These are phyloP conservation scores for Catamblyrhynchus diadema DNA, from an alignment of 2,797 vertebrate species.

Conservation along the genomic window DNA sequence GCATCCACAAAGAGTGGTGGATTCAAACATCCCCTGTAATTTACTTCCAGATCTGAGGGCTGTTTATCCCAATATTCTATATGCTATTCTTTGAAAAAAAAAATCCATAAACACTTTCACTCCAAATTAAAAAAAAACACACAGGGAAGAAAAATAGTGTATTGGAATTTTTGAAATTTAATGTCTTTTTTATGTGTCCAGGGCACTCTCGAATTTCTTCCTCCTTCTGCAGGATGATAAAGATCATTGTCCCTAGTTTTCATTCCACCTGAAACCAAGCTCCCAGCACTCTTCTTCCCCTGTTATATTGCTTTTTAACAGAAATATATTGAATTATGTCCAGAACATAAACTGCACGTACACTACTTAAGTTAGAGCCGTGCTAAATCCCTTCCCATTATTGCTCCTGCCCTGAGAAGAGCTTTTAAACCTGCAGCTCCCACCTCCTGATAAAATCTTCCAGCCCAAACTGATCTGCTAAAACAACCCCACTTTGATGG, in stretches of 20 bases:
- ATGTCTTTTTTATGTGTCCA: neutral
- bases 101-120: neutral
- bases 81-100: neutral
- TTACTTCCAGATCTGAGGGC: neutral
- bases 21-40: neutral
- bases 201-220: neutral
- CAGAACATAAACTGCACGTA: neutral
- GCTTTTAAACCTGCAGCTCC: neutral
- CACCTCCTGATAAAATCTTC: neutral
- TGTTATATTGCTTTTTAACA: neutral
- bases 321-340: neutral
- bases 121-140: neutral
- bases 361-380: neutral
- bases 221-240: neutral
- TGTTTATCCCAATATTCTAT: neutral
- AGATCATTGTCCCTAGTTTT: neutral
- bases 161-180: neutral
- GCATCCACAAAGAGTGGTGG: neutral
- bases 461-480: neutral
- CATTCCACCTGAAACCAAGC: neutral
- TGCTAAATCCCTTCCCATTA: neutral
- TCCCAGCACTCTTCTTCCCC: neutral
- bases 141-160: accelerated
- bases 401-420: neutral
- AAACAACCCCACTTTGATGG: neutral